Evolutionary conservation across 2,113 vertebrate species (phyloP).

Genomic region (Hassar affinis): DNA sequence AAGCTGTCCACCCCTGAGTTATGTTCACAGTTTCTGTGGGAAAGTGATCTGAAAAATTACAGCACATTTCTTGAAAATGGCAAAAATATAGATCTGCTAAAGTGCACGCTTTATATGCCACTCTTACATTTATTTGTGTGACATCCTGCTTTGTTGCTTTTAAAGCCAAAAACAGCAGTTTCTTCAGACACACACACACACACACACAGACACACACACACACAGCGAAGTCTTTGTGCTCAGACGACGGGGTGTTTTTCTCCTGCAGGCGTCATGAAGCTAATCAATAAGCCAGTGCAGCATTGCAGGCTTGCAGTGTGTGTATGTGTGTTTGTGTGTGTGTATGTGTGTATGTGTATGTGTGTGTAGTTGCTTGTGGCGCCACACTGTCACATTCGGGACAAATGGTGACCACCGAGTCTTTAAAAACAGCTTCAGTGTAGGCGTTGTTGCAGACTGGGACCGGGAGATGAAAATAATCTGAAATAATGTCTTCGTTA

Average conservation of each 20-base stretch:
- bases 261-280: slow-evolving; percentile 60
- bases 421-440: slow-evolving; percentile 14
- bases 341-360: slow-evolving; percentile 39
- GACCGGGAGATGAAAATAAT: neutral
- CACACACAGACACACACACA: slow-evolving; percentile 22
- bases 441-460: neutral
- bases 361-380: slow-evolving; percentile 11
- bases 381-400: slow-evolving; percentile 22
- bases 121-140: neutral
- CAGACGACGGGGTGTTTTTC: slow-evolving; percentile 56
- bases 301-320: slow-evolving; percentile 25
- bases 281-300: slow-evolving; percentile 60
- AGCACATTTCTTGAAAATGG: neutral
- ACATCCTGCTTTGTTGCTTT: slow-evolving; percentile 17
- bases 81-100: slow-evolving; percentile 4
- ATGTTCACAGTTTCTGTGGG: neutral
- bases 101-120: neutral
- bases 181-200: slow-evolving; percentile 2
- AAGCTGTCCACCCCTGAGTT: slow-evolving; percentile 5
- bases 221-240: slow-evolving; percentile 54
- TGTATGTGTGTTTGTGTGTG: neutral
- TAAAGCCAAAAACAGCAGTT: slow-evolving; percentile 12
- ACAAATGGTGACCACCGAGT: slow-evolving; percentile 5
- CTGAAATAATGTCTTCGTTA: neutral
- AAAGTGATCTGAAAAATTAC: slow-evolving; percentile 8